Evolutionary conservation across 2,888 invertebrate genomes (phyloP).

Genomic region (Oeneis ivallda): DNA sequence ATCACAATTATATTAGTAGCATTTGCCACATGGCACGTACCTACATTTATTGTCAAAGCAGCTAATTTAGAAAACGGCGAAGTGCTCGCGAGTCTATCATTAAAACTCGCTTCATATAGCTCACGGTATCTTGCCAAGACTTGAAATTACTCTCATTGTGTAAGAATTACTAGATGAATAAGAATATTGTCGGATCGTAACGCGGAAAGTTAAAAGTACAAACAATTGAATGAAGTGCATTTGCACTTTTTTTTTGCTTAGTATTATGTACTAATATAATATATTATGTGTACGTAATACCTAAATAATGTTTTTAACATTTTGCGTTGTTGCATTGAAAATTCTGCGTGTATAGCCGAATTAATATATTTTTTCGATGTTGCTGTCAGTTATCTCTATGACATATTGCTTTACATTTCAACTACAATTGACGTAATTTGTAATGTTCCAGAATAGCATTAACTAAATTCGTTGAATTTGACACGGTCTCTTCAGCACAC

Average conservation of each 20-base stretch:
- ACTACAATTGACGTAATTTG: background rate
- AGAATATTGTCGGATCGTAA: slow-evolving; percentile 20
- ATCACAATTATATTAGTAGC: background rate
- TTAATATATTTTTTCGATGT: background rate
- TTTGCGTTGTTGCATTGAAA: no score
- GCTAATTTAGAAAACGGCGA: slow-evolving; percentile 15
- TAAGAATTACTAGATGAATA: slow-evolving; percentile 23
- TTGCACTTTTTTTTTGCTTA: background rate
- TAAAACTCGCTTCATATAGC: slow-evolving; percentile 35
- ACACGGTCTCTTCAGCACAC: slow-evolving; percentile 44
- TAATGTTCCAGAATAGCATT: slow-evolving; percentile 31
- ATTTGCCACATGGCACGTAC: background rate
- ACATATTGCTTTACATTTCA: background rate
- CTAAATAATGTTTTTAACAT: background rate
- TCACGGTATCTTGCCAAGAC: slow-evolving; percentile 33
- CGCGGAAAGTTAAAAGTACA: slow-evolving; percentile 10
- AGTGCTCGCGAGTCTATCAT: slow-evolving; percentile 20
- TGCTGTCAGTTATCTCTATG: background rate
- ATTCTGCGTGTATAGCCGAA: no score
- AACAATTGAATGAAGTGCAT: background rate
- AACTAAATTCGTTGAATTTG: slow-evolving; percentile 48
- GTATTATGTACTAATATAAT: no score
- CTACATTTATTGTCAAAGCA: slow-evolving; percentile 4
- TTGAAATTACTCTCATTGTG: slow-evolving; percentile 30
- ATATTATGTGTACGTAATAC: no score